Percentiles rank a stretch among this genome's conserved stretches.
These are phyloP conservation scores for Glaucomys volans DNA, from an alignment of 2,113 vertebrate genomes.

Conservation along the genomic window DNA sequence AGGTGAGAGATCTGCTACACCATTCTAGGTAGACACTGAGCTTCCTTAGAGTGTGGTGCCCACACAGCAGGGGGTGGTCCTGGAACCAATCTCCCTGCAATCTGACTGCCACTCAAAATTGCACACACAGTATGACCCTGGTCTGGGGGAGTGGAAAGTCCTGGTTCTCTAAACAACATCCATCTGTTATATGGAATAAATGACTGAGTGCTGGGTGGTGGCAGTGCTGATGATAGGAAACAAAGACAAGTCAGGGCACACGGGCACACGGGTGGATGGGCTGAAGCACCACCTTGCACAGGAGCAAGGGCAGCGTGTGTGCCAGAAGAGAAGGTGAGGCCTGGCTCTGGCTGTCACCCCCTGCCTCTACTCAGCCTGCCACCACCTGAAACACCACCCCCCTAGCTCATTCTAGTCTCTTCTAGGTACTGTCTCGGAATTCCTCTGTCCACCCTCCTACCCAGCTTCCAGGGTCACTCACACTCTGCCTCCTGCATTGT, in stretches of 20 bases:
- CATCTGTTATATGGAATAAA: neutral
- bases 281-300: neutral
- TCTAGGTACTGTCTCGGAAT: neutral
- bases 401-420: neutral
- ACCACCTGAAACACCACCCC: neutral
- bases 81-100: neutral
- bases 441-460: neutral
- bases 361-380: neutral
- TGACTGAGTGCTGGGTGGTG: neutral
- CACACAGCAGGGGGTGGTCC: neutral
- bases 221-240: neutral
- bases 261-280: neutral
- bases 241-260: neutral
- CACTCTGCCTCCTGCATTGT: neutral
- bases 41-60: neutral
- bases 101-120: neutral
- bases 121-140: neutral
- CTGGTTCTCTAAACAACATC: neutral
- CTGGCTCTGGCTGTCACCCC: neutral
- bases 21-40: neutral
- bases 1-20: neutral
- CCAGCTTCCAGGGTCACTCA: neutral
- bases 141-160: neutral
- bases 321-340: neutral
- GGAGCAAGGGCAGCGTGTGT: neutral